These are phyloP conservation scores for Macroramphosus scolopax DNA, from an alignment of 2,797 vertebrate species.

Conservation along the genomic window DNA sequence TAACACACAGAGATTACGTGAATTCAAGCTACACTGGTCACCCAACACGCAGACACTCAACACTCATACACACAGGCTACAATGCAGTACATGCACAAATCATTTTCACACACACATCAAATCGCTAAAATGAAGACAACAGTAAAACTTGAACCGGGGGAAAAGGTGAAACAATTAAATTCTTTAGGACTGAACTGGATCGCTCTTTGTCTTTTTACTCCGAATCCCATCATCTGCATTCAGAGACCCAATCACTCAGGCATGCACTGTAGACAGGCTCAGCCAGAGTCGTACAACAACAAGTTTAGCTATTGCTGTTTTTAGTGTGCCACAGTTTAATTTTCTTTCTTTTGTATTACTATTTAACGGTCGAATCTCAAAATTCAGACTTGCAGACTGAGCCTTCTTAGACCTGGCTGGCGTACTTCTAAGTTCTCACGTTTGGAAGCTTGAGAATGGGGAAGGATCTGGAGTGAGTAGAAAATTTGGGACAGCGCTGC, in stretches of 20 bases:
- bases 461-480: conserved; percentile 40
- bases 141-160: conserved; percentile 80
- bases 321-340: conserved; percentile 61
- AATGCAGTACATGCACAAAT: conserved; percentile 49
- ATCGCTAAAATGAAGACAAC: conserved; percentile 80
- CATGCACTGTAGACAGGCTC: conserved; percentile 77
- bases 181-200: conserved; percentile 74
- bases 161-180: conserved; percentile 67
- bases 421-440: conserved; percentile 47
- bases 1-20: conserved; percentile 50
- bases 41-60: conserved; percentile 39
- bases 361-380: conserved; percentile 64
- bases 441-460: conserved; percentile 41
- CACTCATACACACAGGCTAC: conserved; percentile 52
- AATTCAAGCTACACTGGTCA: conserved; percentile 66
- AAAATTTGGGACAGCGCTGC: conserved; percentile 44
- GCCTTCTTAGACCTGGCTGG: conserved; percentile 64
- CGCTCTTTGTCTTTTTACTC: conserved; percentile 75
- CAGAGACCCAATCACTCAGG: conserved; percentile 80
- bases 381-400: conserved; percentile 73
- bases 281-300: conserved; percentile 65
- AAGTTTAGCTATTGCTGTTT: conserved; percentile 72
- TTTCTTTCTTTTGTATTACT: conserved; percentile 56
- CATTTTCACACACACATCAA: conserved; percentile 51
- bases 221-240: conserved; percentile 70